These are phyloP conservation scores for Oceanites oceanicus DNA, from an alignment of 2,113 vertebrate genomes.

Conservation along the genomic window DNA sequence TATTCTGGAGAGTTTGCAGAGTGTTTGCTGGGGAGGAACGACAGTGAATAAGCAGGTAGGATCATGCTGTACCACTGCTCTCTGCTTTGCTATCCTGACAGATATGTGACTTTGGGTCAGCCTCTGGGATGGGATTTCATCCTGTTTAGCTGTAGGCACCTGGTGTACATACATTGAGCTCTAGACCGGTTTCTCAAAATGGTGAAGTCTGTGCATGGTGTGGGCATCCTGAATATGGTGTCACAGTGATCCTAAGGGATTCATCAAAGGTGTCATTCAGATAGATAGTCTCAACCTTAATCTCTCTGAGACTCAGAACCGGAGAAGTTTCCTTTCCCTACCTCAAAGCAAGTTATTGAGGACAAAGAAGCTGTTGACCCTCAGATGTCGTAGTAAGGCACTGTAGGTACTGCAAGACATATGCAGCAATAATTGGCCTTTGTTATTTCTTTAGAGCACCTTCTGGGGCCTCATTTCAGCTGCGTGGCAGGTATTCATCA, in stretches of 20 bases:
- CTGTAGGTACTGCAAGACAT: not conserved
- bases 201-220: not conserved
- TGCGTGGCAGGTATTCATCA: not conserved
- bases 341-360: not conserved
- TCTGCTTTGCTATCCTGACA: not conserved
- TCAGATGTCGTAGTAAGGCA: not conserved
- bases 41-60: not conserved
- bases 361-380: not conserved
- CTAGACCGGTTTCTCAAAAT: not conserved
- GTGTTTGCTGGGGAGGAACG: not conserved
- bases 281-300: not conserved
- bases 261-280: not conserved
- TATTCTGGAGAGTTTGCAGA: not conserved
- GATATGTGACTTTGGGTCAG: not conserved
- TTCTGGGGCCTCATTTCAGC: not conserved
- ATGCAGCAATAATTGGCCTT: not conserved
- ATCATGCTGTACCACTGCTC: not conserved
- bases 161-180: not conserved
- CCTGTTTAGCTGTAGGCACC: not conserved
- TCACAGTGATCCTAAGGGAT: not conserved
- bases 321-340: not conserved
- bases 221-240: fast-evolving
- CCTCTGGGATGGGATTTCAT: not conserved
- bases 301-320: not conserved
- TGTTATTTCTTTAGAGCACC: not conserved